Conservation (phyloP, 2,113 vertebrate genomes). For the Calonectris borealis region DNA sequence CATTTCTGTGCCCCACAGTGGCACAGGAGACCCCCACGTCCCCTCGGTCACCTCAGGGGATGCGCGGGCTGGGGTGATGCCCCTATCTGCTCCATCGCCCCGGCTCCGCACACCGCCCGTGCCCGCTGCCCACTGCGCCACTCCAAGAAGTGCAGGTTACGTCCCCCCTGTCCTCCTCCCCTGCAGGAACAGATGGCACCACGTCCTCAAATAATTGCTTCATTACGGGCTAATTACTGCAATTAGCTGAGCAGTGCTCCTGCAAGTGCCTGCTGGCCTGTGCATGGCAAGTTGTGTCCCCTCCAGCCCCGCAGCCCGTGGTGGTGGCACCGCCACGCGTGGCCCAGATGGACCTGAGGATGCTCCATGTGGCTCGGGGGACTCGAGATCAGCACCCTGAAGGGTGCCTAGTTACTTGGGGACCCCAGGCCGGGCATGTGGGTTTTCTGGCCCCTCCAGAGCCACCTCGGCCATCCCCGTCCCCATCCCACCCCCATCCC, state of each 20-base stretch:
- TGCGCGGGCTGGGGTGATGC: accelerated
- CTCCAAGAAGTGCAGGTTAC: accelerated
- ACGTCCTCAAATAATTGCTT: constrained; percentile 52
- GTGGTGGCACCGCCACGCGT: not conserved
- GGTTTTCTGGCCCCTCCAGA: not conserved
- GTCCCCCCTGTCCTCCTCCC: not conserved
- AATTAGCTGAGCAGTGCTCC: constrained; percentile 27
- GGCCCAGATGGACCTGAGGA: accelerated
- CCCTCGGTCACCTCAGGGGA: accelerated
- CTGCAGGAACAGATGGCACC: not conserved
- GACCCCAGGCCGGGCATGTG: accelerated
- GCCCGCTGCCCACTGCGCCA: accelerated
- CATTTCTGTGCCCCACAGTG: not conserved
- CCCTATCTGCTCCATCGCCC: not conserved
- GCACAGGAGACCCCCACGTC: accelerated
- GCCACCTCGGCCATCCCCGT: not conserved
- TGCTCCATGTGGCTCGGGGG: accelerated
- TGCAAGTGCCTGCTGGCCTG: not conserved
- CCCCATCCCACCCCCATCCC: too few species aligned
- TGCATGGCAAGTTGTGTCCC: accelerated
- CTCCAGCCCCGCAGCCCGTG: accelerated
- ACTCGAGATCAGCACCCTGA: not conserved
- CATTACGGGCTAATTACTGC: constrained; percentile 52
- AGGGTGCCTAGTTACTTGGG: not conserved
- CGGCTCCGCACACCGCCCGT: accelerated